phyloP scores from a whole-genome alignment of 2,888 invertebrate genomes.

The Strigamia transsilvanica region DNA sequence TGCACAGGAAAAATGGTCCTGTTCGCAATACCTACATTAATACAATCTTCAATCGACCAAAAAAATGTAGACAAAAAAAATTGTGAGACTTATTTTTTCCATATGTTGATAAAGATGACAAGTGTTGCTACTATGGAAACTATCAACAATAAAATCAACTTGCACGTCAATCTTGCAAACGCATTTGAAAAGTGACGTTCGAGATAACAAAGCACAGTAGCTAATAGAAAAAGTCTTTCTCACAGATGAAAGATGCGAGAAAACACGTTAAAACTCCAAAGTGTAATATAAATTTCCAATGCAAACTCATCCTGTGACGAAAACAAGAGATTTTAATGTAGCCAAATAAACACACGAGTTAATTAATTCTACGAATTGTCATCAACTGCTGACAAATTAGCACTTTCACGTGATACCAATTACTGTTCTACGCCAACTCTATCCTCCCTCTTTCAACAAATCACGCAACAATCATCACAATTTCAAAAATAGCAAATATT shows the following conservation, averaged over 20 bases:
- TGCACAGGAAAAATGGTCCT: neutral
- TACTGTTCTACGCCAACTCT: no score
- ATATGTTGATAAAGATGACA: constrained; percentile 15
- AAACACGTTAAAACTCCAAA: no score
- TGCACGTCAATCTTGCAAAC: neutral
- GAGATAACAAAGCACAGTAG: neutral
- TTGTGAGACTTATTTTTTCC: neutral
- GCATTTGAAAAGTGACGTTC: constrained; percentile 13
- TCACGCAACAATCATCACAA: no score
- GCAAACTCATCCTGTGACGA: neutral
- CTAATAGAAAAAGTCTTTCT: neutral
- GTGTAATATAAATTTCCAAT: neutral
- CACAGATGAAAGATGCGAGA: neutral
- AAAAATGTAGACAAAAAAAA: constrained; percentile 5
- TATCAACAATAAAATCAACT: constrained; percentile 6
- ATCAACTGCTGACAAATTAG: no score
- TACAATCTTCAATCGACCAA: neutral
- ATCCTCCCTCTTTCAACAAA: no score
- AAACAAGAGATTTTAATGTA: no score
- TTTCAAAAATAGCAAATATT: no score
- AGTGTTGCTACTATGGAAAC: constrained; percentile 1
- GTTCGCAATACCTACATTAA: neutral
- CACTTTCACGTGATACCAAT: no score
- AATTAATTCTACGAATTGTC: no score
- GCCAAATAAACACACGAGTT: no score